Percentiles rank a stretch among this genome's conserved stretches.
Evolutionary conservation across 2,888 invertebrate species (phyloP).

Genomic region (Argyra leucocephala): DNA sequence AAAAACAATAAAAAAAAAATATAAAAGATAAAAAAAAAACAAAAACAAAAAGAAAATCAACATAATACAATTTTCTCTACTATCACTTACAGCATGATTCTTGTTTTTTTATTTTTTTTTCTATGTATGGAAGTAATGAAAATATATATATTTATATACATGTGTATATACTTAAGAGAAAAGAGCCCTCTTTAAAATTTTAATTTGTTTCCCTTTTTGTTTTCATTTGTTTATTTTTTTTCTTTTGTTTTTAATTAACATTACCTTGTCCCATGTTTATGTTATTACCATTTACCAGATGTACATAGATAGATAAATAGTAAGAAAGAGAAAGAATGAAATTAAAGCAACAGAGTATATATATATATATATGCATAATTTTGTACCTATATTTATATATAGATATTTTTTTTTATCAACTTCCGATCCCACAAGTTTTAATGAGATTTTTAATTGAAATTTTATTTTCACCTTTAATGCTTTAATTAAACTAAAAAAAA

Average conservation of each 20-base stretch:
- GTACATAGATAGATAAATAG: background rate
- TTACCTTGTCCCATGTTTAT: slow-evolving; percentile 6
- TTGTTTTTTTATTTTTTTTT: background rate
- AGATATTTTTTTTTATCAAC: background rate
- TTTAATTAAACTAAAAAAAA: background rate
- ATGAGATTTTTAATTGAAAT: slow-evolving; percentile 6
- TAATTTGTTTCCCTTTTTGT: slow-evolving; percentile 4
- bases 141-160: background rate
- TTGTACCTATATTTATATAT: background rate
- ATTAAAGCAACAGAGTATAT: background rate
- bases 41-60: no score
- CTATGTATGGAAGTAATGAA: background rate
- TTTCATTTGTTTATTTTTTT: no score
- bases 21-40: background rate
- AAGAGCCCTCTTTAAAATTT: slow-evolving; percentile 5
- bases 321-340: background rate
- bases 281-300: slow-evolving; percentile 4
- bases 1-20: background rate
- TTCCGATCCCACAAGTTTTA: slow-evolving; percentile 3
- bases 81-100: background rate
- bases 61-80: background rate
- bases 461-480: slow-evolving; percentile 6
- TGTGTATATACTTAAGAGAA: background rate
- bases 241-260: slow-evolving; percentile 1
- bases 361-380: no score